phyloP scores from a whole-genome alignment of 2,797 vertebrate species.

The Rhynchonycteris naso region DNA sequence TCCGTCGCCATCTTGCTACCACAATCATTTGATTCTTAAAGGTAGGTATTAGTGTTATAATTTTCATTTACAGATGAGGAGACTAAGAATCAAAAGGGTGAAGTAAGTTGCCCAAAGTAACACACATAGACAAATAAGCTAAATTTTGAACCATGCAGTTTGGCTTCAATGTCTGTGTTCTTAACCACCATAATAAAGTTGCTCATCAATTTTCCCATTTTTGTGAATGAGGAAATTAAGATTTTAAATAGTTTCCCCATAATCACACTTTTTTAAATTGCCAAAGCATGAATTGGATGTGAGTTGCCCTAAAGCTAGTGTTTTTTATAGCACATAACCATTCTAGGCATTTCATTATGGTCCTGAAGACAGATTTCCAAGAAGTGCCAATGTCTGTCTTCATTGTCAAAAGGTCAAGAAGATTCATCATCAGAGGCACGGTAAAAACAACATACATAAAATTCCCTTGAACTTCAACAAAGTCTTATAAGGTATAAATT shows the following conservation, averaged over 20 bases:
- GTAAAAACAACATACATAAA: neutral
- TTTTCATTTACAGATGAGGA: neutral
- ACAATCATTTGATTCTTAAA: neutral
- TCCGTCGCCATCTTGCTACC: too few species aligned
- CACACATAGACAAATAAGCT: neutral
- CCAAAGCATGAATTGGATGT: neutral
- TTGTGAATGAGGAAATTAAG: neutral
- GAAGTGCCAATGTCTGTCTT: neutral
- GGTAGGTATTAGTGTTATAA: neutral
- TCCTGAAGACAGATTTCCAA: constrained; percentile 7
- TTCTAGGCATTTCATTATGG: constrained; percentile 40
- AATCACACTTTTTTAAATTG: neutral
- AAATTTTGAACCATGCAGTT: neutral
- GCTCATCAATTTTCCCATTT: neutral
- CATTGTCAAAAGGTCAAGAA: neutral
- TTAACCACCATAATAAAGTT: neutral
- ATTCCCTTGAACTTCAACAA: neutral
- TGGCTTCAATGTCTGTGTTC: neutral
- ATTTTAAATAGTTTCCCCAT: neutral
- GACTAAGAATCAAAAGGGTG: neutral
- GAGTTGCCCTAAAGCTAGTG: neutral
- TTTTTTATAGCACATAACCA: neutral
- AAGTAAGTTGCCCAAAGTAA: neutral
- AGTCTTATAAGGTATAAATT: neutral
- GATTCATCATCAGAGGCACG: neutral